Conservation (phyloP, 2,888 invertebrate genomes). For the Amiota minor region DNA sequence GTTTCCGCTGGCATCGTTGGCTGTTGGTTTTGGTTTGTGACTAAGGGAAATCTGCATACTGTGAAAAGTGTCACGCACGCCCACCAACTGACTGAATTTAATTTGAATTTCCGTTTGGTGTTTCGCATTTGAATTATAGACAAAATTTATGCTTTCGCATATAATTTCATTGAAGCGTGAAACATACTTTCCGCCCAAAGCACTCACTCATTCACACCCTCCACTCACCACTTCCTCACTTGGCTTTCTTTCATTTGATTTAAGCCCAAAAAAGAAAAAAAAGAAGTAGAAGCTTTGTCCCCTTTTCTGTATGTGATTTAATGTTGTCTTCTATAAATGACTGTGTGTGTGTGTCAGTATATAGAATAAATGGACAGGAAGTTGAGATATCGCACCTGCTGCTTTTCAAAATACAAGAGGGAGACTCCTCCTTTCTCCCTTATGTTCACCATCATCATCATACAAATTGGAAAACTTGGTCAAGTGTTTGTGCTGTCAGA, state of each 20-base stretch:
- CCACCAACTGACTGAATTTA: slow-evolving; percentile 43
- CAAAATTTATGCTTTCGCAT: slow-evolving; percentile 54
- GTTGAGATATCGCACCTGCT: slow-evolving; percentile 55
- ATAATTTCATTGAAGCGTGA: slow-evolving; percentile 55
- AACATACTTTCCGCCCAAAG: neutral
- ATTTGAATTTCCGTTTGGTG: slow-evolving; percentile 58
- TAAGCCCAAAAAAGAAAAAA: too few relatives aligned
- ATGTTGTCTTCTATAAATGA: neutral
- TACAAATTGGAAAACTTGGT: slow-evolving; percentile 52
- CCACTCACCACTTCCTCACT: neutral
- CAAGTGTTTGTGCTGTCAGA: slow-evolving; percentile 49
- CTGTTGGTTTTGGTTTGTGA: neutral
- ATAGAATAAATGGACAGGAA: neutral
- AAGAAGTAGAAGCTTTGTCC: neutral
- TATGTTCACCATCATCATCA: too few relatives aligned
- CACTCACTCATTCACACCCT: neutral
- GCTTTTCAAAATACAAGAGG: slow-evolving; percentile 30
- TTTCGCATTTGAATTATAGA: slow-evolving; percentile 62
- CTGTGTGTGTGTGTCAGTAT: neutral
- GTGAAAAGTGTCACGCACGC: slow-evolving; percentile 14
- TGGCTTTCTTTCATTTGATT: too few relatives aligned
- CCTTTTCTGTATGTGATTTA: neutral
- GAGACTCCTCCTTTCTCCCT: too few relatives aligned
- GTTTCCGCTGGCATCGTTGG: neutral
- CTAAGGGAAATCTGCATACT: slow-evolving; percentile 1